Evolutionary conservation across 1,140 invertebrate species (phyloP).

Genomic region (Doryteuthis pealeii): DNA sequence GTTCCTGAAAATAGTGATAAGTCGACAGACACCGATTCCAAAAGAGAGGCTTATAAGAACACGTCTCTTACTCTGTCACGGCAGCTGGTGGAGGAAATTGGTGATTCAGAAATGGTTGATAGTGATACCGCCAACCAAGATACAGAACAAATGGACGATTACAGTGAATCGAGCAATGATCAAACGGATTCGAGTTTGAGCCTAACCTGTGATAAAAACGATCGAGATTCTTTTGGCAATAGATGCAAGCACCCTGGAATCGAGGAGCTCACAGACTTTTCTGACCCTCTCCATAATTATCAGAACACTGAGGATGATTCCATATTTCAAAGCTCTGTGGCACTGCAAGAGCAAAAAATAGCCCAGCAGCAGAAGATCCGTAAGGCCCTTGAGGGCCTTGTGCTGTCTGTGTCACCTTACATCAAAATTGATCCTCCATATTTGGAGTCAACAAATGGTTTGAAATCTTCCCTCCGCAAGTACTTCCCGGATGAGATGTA

Average conservation of each 20-base stretch:
- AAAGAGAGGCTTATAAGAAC: neutral
- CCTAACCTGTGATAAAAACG: neutral
- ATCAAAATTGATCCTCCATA: slow-evolving; percentile 83
- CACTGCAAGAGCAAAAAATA: slow-evolving; percentile 42
- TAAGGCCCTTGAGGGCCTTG: slow-evolving; percentile 72
- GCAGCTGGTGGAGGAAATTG: neutral
- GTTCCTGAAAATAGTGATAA: neutral
- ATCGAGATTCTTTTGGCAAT: neutral
- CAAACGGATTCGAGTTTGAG: neutral
- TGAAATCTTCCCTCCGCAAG: slow-evolving; percentile 73
- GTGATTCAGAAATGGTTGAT: neutral
- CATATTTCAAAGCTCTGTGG: slow-evolving; percentile 49
- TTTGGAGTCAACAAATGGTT: slow-evolving; percentile 81
- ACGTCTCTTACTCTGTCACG: neutral
- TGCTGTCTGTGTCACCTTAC: slow-evolving; percentile 84
- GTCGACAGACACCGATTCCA: neutral
- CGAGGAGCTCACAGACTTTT: slow-evolving; percentile 53
- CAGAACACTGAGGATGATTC: slow-evolving; percentile 55
- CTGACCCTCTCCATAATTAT: slow-evolving; percentile 58
- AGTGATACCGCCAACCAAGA: neutral
- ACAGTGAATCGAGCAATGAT: too few species aligned
- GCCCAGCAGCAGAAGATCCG: slow-evolving; percentile 66
- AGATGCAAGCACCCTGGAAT: slow-evolving; percentile 15
- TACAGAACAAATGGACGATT: too few species aligned
- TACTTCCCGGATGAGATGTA: slow-evolving; percentile 82